Conservation (phyloP, 2,113 vertebrate genomes). For the Malurus alboscapulatus region DNA sequence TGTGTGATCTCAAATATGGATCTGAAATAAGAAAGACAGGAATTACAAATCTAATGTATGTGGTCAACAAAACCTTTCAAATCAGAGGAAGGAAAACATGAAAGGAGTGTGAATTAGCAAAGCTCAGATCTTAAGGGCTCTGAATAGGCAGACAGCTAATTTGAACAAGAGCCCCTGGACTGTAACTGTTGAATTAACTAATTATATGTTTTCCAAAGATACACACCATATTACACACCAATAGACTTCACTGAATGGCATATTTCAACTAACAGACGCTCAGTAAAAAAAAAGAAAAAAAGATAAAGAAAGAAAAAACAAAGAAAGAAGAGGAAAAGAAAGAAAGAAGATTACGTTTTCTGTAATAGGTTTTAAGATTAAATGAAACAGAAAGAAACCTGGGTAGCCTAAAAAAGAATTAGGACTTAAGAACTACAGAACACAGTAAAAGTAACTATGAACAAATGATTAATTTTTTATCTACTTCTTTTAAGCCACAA, state of each 20-base stretch:
- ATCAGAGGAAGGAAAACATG: not conserved
- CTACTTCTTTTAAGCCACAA: not conserved
- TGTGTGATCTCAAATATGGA: constrained; percentile 82
- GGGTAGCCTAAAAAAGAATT: not conserved
- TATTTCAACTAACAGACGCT: not conserved
- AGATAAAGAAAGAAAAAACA: not conserved
- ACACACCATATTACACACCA: not conserved
- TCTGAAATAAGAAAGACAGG: constrained; percentile 69
- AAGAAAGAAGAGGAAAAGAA: not conserved
- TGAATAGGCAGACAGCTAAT: not conserved
- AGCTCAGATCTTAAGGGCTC: not conserved
- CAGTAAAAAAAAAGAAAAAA: not conserved
- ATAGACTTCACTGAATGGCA: not conserved
- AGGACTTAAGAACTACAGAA: not conserved
- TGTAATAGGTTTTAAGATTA: not conserved
- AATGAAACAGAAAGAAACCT: not conserved
- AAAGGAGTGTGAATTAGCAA: not conserved
- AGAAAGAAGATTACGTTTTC: not conserved
- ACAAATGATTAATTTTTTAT: not conserved
- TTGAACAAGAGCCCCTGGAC: not conserved
- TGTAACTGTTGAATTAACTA: not conserved
- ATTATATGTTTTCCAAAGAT: not conserved
- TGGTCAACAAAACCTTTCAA: not conserved
- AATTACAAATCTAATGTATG: not conserved
- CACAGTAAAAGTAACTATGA: not conserved